Evolutionary conservation across 2,113 vertebrate species (phyloP).

Genomic region (Oncorhynchus keta): DNA sequence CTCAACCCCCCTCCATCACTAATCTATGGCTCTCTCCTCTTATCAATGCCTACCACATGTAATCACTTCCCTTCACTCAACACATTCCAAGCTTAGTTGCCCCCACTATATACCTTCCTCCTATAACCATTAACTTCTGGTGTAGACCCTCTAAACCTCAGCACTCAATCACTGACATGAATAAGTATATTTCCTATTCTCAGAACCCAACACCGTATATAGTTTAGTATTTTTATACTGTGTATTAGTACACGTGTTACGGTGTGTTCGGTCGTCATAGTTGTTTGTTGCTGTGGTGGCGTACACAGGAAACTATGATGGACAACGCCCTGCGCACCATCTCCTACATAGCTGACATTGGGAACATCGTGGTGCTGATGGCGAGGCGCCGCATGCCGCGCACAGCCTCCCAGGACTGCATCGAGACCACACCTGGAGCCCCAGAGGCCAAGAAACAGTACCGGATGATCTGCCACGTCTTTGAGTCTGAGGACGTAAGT

Average conservation of each 20-base stretch:
- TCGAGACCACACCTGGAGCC: constrained; percentile 90
- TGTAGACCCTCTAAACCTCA: too few relatives aligned
- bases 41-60: too few relatives aligned
- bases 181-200: too few relatives aligned
- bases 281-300: constrained; percentile 10
- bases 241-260: neutral
- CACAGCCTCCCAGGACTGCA: constrained; percentile 93
- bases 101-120: too few relatives aligned
- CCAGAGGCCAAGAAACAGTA: constrained; percentile 96
- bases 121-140: too few relatives aligned
- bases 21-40: too few relatives aligned
- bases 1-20: too few relatives aligned
- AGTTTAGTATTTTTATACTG: neutral
- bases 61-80: too few relatives aligned
- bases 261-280: neutral
- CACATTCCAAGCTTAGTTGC: too few relatives aligned
- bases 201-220: neutral
- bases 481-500: constrained; percentile 98
- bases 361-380: constrained; percentile 97
- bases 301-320: constrained; percentile 93
- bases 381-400: constrained; percentile 92
- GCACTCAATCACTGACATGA: too few relatives aligned
- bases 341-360: constrained; percentile 96
- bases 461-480: constrained; percentile 99
- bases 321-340: constrained; percentile 96